phyloP scores from a whole-genome alignment of 2,113 vertebrate species.

The Hemiscyllium ocellatum region DNA sequence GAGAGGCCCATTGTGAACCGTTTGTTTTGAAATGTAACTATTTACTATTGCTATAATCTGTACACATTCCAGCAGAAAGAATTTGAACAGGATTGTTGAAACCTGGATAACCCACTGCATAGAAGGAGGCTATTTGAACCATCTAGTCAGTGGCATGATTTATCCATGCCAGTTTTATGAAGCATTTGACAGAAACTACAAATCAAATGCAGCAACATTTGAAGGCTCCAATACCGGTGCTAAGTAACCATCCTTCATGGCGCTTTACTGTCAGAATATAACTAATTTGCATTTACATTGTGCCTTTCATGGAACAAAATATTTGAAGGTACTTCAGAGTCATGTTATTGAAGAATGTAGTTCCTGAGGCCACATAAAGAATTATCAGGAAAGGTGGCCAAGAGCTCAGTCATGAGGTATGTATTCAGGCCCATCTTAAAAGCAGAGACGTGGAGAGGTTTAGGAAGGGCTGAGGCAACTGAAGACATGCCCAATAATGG shows the following conservation, averaged over 20 bases:
- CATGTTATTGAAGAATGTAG: too few relatives aligned
- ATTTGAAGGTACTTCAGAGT: too few relatives aligned
- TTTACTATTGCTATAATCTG: background rate
- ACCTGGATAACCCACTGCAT: too few relatives aligned
- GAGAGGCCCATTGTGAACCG: background rate
- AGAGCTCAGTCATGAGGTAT: too few relatives aligned
- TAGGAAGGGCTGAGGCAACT: too few relatives aligned
- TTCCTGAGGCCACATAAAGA: too few relatives aligned
- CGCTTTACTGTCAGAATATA: background rate
- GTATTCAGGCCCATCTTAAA: too few relatives aligned
- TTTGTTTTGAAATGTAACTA: background rate
- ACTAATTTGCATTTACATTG: background rate
- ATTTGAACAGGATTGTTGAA: background rate
- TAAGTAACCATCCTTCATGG: background rate
- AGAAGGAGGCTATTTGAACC: background rate
- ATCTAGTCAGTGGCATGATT: background rate
- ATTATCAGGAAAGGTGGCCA: too few relatives aligned
- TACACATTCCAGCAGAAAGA: background rate
- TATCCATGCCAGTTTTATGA: background rate
- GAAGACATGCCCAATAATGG: too few relatives aligned
- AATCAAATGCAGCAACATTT: background rate
- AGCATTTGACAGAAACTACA: background rate
- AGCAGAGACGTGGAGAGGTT: too few relatives aligned
- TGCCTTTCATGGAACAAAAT: background rate
- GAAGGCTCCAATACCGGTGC: background rate